Conservation (phyloP, 2,888 invertebrate genomes). For the Brachylomia viminalis region DNA sequence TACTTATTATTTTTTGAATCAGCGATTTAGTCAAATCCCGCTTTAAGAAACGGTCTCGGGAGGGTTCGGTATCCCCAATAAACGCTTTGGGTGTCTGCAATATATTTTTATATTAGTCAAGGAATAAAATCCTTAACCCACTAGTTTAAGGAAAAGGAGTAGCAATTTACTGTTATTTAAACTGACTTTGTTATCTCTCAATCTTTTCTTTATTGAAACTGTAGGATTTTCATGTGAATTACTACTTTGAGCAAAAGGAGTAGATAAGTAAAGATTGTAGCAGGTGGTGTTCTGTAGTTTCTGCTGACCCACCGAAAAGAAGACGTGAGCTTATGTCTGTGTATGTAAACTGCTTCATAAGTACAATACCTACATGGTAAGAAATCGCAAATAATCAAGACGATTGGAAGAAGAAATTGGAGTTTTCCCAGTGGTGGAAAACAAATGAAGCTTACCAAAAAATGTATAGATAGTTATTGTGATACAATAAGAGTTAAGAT, state of each 20-base stretch:
- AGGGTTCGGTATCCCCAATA: conserved; percentile 56
- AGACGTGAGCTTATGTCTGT: not conserved
- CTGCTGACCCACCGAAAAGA: not conserved
- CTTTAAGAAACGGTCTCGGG: conserved; percentile 28
- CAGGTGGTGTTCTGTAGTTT: not conserved
- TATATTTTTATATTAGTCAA: conserved; percentile 60
- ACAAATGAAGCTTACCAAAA: not conserved
- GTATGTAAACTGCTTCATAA: not conserved
- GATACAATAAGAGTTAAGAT: not conserved
- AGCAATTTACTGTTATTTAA: conserved; percentile 51
- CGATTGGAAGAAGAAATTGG: no score
- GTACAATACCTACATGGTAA: not conserved
- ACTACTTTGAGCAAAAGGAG: not conserved
- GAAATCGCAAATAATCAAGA: not conserved
- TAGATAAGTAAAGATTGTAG: no score
- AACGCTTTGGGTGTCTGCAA: conserved; percentile 55
- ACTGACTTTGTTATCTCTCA: conserved; percentile 32
- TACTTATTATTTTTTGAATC: conserved; percentile 51
- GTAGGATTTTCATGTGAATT: not conserved
- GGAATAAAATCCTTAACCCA: conserved; percentile 52
- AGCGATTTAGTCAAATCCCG: conserved; percentile 44
- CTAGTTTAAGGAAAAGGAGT: conserved; percentile 46
- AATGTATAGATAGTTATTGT: not conserved
- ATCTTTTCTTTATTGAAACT: conserved; percentile 7
- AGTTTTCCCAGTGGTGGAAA: not conserved